Evolutionary conservation across 1,140 invertebrate species (phyloP), one percentile per base, ranked within the genome.

Genomic region (Ditylenchus dipsaci): DNA sequence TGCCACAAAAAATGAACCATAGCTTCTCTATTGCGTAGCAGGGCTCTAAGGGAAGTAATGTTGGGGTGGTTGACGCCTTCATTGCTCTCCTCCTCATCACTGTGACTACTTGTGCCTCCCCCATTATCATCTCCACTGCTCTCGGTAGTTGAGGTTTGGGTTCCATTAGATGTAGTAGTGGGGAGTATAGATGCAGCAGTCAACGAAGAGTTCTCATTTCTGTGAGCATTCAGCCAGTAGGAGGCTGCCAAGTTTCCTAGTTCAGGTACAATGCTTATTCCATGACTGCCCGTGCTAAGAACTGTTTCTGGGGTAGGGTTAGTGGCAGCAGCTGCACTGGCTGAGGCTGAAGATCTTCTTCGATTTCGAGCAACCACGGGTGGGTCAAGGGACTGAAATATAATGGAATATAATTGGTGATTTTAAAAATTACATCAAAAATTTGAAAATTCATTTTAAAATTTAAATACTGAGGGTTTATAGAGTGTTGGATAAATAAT

Each of bases 1-100:
- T 61, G 59, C 59, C 59, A 61, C 5, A 61, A 27, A 13, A 30
- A 43, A 3, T 61, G 29, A 19, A 13, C 13, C n/a, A 5, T 21
- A 8, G 59, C 59, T 43, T 61, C 59, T 43, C 59, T 19, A 61
- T 43, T 61, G 29, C 38, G 29, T 21, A 61, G 26, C 3, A 61
- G 38, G 26, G 38, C 19, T 21, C 59, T 21, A 1, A 61, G 59
- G 8, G 27, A 43, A n/a, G 59, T 5, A 5, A 61, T 61, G 8
- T 21, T 61, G 59, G 17, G 5, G n/a, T 43, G n/a, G 59, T 3
- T 3, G 3, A 21, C 38, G 3, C 29, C 59, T 33, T 61, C 38
- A n/a, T 61, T 30, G 19, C 59, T 30, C 19, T 43, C 38, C 13
- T 30, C 59, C 38, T 61, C 59, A 17, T 19, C 23, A 21, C 49